Percentiles rank a stretch among this genome's conserved stretches.
phyloP scores from a whole-genome alignment of 2,888 invertebrate species.

The Pseudolycoriella hygida region DNA sequence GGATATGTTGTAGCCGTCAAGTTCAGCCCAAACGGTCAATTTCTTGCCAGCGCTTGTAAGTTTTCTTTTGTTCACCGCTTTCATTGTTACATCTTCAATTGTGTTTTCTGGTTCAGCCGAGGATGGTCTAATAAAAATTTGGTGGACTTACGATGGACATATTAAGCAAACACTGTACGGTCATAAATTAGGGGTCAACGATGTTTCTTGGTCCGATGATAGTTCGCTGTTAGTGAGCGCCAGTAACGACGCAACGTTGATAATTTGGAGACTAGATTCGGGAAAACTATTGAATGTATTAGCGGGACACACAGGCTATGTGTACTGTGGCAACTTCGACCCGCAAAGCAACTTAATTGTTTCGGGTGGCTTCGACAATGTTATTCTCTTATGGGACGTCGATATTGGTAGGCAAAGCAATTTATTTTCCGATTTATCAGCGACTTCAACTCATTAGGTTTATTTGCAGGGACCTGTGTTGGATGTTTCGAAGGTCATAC shows the following conservation, averaged over 20 bases:
- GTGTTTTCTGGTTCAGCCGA: constrained; percentile 45
- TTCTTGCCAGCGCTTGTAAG: constrained; percentile 96
- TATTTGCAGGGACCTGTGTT: constrained; percentile 62
- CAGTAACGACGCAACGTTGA: constrained; percentile 81
- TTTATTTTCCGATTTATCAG: background rate
- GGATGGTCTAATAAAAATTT: constrained; percentile 95
- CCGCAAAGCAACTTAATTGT: constrained; percentile 98
- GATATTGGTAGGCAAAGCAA: constrained; percentile 47
- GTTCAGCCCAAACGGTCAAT: constrained; percentile 97
- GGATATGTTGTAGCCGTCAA: constrained; percentile 98
- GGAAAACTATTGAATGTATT: constrained; percentile 95
- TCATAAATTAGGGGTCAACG: constrained; percentile 96
- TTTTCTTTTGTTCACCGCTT: constrained; percentile 18
- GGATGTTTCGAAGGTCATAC: constrained; percentile 98
- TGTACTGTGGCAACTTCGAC: constrained; percentile 99
- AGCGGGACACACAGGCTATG: constrained; percentile 98
- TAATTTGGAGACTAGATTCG: constrained; percentile 88
- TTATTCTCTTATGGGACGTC: constrained; percentile 98
- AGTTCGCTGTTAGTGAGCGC: constrained; percentile 83
- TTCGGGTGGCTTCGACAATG: constrained; percentile 99
- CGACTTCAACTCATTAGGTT: no score
- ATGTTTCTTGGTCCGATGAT: constrained; percentile 98
- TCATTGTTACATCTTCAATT: background rate
- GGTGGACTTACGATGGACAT: constrained; percentile 98
- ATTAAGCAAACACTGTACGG: constrained; percentile 97